Evolutionary conservation across 2,888 invertebrate species (phyloP), one percentile per base, ranked within the genome.

Genomic region (Drosophila neonasuta): DNA sequence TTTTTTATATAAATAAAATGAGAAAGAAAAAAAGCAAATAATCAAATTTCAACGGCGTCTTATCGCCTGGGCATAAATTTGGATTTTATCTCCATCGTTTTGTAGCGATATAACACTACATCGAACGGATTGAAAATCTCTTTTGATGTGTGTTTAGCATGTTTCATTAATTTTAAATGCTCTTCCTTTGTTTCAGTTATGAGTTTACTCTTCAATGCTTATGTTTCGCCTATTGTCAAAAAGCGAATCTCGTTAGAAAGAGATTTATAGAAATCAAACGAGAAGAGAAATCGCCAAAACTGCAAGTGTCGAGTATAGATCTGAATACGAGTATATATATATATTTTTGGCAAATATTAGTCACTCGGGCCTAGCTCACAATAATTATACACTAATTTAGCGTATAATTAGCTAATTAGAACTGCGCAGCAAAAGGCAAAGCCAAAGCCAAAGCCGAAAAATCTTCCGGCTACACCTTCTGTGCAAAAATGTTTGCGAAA

Each of bases 341-440:
- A 3, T 44, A 45, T 45, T 55, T 48, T 36, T 56, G 32, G 24
- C 41, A n/a, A 45, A 82, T 56, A 79, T 74, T 82, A 63, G 77
- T 68, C 67, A 66, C 61, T 75, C 68, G 77, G 71, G 80, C 80
- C 71, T 60, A 76, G 82, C 73, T 81, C 71, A 58, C 64, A 81
- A 88, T 88, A 87, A 87, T 87, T 87, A 83, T 78, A 89, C 68
- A 87, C 76, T 83, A 87, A 89, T 74, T 87, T 61, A 77, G 84
- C 86, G 84, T 88, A 83, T 87, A 88, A 87, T 87, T 88, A 87
- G 83, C 84, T 80, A 87, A 87, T 86, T 86, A 84, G 84, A 87
- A 87, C 75, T 87, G 80, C 86, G 74, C 70, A 86, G 72, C 67
- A 69, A 86, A 77, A 32, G 9, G 9, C 30, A 36, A 36, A 36